A percentile compares a stretch with the other conserved stretches of the same genome.
Evolutionary conservation across 1,140 invertebrate species (phyloP).

Genomic region (Drosophila nasuta): DNA sequence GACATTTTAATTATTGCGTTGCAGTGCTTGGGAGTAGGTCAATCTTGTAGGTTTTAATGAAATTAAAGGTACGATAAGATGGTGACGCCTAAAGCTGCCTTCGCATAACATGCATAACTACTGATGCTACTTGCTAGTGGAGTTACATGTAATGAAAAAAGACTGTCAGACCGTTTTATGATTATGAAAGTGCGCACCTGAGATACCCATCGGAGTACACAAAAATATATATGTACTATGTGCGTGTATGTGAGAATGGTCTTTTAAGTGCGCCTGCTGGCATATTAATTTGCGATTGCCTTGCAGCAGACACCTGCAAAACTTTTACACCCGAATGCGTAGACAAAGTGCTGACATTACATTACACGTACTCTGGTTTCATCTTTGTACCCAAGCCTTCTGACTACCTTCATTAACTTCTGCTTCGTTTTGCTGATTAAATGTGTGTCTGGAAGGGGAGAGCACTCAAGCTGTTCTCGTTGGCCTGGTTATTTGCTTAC

Average conservation of each 20-base stretch:
- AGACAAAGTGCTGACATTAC: slow-evolving; percentile 33
- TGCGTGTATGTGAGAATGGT: slow-evolving; percentile 1
- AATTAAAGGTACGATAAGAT: neutral
- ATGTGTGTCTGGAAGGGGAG: slow-evolving; percentile 37
- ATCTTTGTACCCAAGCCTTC: neutral
- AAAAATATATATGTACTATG: neutral
- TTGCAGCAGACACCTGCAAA: slow-evolving; percentile 35
- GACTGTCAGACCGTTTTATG: slow-evolving; percentile 16
- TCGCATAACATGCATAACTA: no score
- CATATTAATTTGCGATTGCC: slow-evolving; percentile 47
- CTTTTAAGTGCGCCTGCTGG: slow-evolving; percentile 30
- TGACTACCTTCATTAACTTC: slow-evolving; percentile 34
- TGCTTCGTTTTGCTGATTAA: slow-evolving; percentile 50
- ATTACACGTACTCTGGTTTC: slow-evolving; percentile 9
- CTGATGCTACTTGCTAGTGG: no score
- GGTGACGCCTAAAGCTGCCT: neutral
- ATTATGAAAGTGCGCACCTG: slow-evolving; percentile 25
- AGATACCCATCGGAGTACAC: slow-evolving; percentile 9
- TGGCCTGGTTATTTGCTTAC: slow-evolving; percentile 45
- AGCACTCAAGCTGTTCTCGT: slow-evolving; percentile 20
- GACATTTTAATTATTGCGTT: neutral
- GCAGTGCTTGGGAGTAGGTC: neutral
- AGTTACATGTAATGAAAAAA: slow-evolving; percentile 16
- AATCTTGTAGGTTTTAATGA: neutral
- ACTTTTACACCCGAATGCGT: slow-evolving; percentile 41